These are phyloP conservation scores for Lasioglossum morio DNA, from an alignment of 2,888 invertebrate genomes.

Conservation along the genomic window DNA sequence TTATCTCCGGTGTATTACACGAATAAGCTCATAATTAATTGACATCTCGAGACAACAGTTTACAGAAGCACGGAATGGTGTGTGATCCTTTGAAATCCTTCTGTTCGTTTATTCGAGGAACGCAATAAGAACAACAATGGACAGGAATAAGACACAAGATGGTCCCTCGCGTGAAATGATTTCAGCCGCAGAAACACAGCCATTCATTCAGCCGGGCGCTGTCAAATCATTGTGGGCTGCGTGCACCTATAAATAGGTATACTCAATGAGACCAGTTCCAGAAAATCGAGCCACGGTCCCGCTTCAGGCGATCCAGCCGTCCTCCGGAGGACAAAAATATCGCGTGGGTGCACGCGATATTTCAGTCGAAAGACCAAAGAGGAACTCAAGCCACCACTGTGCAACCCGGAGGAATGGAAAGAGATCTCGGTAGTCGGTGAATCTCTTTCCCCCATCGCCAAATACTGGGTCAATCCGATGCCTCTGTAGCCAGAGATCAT, in stretches of 20 bases:
- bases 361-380: slow-evolving; percentile 21
- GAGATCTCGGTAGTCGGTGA: not conserved
- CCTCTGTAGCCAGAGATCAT: not conserved
- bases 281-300: slow-evolving; percentile 53
- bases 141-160: slow-evolving; percentile 36
- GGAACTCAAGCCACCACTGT: slow-evolving; percentile 4
- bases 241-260: slow-evolving; percentile 64
- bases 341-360: slow-evolving; percentile 52
- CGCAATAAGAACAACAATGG: not conserved
- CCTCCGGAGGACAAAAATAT: slow-evolving; percentile 49
- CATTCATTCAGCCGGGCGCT: slow-evolving; percentile 61
- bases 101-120: not conserved
- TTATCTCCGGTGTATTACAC: not conserved
- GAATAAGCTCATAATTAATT: not conserved
- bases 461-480: not conserved
- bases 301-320: slow-evolving; percentile 41
- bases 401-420: not conserved
- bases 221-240: slow-evolving; percentile 26
- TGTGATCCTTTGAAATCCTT: not conserved
- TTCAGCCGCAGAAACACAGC: slow-evolving; percentile 47
- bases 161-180: slow-evolving; percentile 52
- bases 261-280: slow-evolving; percentile 64
- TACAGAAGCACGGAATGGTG: not conserved
- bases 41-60: not conserved
- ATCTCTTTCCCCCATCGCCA: not conserved